Percentiles rank a stretch among this genome's conserved stretches.
Conservation (phyloP, 2,113 vertebrate species). For the Campylorhamphus procurvoides region DNA sequence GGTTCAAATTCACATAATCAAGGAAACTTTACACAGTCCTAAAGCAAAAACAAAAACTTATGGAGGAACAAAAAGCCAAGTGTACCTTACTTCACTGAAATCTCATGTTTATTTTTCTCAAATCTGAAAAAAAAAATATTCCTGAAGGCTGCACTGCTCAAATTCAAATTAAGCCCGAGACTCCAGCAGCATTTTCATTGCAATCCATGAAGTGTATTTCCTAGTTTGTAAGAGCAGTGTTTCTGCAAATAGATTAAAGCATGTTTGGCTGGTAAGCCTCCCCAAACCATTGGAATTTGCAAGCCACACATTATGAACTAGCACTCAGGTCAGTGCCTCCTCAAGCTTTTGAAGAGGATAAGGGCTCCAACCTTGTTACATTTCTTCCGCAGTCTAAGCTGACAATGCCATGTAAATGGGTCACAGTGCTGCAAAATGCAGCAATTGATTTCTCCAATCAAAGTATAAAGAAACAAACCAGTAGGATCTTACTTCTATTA, state of each 20-base stretch:
- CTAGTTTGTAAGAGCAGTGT: constrained; percentile 59
- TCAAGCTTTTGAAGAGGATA: constrained; percentile 71
- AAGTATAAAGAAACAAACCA: constrained; percentile 81
- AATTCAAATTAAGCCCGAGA: constrained; percentile 69
- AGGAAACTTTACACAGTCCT: constrained; percentile 74
- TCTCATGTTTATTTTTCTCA: constrained; percentile 76
- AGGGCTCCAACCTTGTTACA: constrained; percentile 63
- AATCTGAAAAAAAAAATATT: constrained; percentile 35
- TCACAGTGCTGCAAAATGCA: constrained; percentile 77
- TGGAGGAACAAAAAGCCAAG: constrained; percentile 74
- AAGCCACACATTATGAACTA: constrained; percentile 50
- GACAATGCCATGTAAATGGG: constrained; percentile 86
- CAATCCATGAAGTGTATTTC: constrained; percentile 57
- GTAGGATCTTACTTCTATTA: constrained; percentile 80
- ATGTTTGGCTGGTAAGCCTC: constrained; percentile 61
- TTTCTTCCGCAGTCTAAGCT: constrained; percentile 79
- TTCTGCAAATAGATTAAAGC: constrained; percentile 64
- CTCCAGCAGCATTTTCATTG: constrained; percentile 65
- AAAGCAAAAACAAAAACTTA: constrained; percentile 69
- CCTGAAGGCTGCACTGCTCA: constrained; percentile 70
- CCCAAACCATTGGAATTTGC: constrained; percentile 57
- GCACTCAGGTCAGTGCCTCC: constrained; percentile 50
- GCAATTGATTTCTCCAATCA: constrained; percentile 77
- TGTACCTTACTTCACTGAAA: constrained; percentile 77
- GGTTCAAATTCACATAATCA: constrained; percentile 68